These are phyloP conservation scores for Eurystomus glaucurus DNA, from an alignment of 2,797 vertebrate genomes.

Conservation along the genomic window DNA sequence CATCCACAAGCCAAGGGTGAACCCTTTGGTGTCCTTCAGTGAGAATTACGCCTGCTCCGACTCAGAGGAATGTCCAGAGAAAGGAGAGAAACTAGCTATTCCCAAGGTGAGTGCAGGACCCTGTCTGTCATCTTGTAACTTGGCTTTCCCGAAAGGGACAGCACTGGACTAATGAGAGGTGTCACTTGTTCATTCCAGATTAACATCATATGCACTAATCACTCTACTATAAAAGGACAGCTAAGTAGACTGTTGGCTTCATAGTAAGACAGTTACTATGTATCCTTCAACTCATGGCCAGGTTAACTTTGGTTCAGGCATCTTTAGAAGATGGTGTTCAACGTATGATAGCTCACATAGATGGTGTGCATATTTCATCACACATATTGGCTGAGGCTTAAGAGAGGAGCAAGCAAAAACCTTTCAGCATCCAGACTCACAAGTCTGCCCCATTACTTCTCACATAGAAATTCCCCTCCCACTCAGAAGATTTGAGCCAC, in stretches of 20 bases:
- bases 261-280: neutral
- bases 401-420: neutral
- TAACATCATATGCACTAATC: neutral
- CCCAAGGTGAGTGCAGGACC: conserved; percentile 87
- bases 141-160: neutral
- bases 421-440: neutral
- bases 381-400: neutral
- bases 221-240: neutral
- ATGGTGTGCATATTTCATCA: neutral
- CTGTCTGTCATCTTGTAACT: neutral
- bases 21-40: conserved; percentile 83
- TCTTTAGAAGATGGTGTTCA: neutral
- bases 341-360: neutral
- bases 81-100: conserved; percentile 90
- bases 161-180: neutral
- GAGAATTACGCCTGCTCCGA: conserved; percentile 92
- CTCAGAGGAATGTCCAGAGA: conserved; percentile 91
- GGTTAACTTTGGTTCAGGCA: neutral
- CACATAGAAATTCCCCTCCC: neutral
- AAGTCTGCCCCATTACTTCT: neutral
- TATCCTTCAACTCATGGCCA: neutral
- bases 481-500: neutral
- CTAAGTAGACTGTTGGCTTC: neutral
- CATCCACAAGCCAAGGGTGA: conserved; percentile 89
- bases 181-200: neutral